Evolutionary conservation across 2,797 vertebrate genomes (phyloP).

Genomic region (Acridotheres tristis): DNA sequence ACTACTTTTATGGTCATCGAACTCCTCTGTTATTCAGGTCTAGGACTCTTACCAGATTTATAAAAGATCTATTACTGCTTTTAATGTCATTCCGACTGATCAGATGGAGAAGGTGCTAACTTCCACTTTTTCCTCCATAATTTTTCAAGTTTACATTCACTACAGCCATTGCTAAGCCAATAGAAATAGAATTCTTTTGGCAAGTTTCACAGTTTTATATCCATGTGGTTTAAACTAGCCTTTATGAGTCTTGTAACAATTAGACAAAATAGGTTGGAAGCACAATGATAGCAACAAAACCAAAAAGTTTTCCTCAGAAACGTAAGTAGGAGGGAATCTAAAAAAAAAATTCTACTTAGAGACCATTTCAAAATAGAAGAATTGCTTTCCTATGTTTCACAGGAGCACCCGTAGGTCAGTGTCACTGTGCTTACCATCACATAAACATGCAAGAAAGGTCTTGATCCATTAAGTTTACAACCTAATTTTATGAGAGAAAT

Average conservation of each 20-base stretch:
- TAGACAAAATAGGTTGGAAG: background rate
- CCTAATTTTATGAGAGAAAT: background rate
- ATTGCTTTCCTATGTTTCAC: background rate
- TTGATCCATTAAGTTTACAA: background rate
- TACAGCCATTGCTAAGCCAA: background rate
- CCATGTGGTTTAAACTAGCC: background rate
- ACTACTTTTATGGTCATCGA: background rate
- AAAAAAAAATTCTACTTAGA: background rate
- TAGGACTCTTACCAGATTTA: background rate
- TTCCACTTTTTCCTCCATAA: background rate
- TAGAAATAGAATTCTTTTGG: background rate
- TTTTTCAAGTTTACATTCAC: background rate
- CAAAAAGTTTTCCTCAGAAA: background rate
- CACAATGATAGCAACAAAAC: background rate
- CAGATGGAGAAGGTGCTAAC: background rate
- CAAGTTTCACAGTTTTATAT: background rate
- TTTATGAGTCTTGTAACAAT: background rate
- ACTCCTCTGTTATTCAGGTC: background rate
- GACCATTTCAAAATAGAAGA: background rate
- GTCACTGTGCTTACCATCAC: background rate
- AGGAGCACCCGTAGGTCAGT: background rate
- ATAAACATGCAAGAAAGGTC: background rate
- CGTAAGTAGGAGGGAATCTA: background rate
- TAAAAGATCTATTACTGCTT: background rate
- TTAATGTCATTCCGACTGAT: background rate